phyloP scores from a whole-genome alignment of 2,797 vertebrate genomes.

The Xenentodon cancila region DNA sequence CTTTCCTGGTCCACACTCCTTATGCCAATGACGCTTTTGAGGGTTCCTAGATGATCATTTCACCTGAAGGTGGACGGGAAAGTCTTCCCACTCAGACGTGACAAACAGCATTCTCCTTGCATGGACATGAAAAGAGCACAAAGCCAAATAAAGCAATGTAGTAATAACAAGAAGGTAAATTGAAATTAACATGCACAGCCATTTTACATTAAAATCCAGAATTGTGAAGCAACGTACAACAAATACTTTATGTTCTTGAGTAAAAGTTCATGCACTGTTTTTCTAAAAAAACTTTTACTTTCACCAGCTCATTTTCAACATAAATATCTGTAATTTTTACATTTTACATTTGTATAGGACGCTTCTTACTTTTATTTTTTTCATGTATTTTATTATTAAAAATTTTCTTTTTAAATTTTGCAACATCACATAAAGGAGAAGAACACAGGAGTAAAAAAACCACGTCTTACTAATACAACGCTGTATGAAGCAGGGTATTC shows the following conservation, averaged over 20 bases:
- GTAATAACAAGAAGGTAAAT: too few species aligned
- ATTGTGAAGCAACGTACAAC: background rate
- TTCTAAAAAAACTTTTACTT: background rate
- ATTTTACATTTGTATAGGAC: background rate
- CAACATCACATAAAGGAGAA: too few species aligned
- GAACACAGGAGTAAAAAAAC: too few species aligned
- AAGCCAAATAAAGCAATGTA: too few species aligned
- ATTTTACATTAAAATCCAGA: background rate
- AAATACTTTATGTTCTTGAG: background rate
- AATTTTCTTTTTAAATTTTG: too few species aligned
- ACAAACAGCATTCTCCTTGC: background rate
- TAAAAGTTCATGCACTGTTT: background rate
- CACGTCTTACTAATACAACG: too few species aligned
- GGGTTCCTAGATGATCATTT: slow-evolving; percentile 42
- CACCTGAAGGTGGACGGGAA: slow-evolving; percentile 27
- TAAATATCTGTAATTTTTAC: background rate
- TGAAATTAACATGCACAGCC: too few species aligned
- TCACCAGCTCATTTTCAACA: background rate
- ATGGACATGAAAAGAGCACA: too few species aligned
- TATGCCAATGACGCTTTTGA: slow-evolving; percentile 63
- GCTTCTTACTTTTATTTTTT: slow-evolving; percentile 4
- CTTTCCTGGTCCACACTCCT: slow-evolving; percentile 53
- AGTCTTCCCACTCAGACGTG: slow-evolving; percentile 3
- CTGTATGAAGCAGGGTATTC: too few species aligned
- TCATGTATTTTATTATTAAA: too few species aligned